phyloP scores from a whole-genome alignment of 1,140 invertebrate genomes.

The Panulirus ornatus region DNA sequence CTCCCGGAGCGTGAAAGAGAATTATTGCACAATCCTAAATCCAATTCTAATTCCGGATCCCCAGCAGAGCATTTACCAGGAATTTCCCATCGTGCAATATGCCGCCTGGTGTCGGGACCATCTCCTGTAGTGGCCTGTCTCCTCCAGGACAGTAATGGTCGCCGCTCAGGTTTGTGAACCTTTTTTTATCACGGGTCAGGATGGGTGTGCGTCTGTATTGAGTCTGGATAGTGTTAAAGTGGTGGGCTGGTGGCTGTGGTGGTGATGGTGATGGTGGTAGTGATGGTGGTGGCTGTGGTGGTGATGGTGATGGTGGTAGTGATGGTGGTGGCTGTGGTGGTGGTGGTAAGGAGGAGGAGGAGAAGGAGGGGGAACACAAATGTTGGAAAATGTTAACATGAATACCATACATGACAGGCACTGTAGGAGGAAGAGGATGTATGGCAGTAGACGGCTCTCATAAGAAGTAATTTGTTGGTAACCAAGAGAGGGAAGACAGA shows the following conservation, averaged over 20 bases:
- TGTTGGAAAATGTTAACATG: not conserved
- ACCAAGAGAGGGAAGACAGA: not conserved
- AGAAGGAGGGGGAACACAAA: not conserved
- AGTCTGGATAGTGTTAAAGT: not conserved
- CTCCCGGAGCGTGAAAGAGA: not conserved
- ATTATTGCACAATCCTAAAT: conserved; percentile 23
- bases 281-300: not conserved
- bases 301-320: not conserved
- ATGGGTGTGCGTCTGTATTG: no score
- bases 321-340: not conserved
- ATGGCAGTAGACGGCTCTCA: no score
- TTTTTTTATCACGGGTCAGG: no score
- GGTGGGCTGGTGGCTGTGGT: not conserved
- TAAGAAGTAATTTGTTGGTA: no score
- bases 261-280: not conserved
- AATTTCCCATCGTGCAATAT: conserved; percentile 14
- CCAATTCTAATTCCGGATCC: conserved; percentile 12
- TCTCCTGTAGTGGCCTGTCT: not conserved
- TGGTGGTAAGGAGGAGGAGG: no score
- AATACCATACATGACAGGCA: not conserved
- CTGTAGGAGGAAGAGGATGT: not conserved
- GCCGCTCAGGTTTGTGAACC: not conserved
- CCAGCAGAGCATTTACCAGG: conserved; percentile 12
- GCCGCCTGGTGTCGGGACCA: not conserved
- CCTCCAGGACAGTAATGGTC: not conserved